Base-by-base conservation (phyloP, 2,888 invertebrate genomes). In the Drosophila prostipennis region DNA sequence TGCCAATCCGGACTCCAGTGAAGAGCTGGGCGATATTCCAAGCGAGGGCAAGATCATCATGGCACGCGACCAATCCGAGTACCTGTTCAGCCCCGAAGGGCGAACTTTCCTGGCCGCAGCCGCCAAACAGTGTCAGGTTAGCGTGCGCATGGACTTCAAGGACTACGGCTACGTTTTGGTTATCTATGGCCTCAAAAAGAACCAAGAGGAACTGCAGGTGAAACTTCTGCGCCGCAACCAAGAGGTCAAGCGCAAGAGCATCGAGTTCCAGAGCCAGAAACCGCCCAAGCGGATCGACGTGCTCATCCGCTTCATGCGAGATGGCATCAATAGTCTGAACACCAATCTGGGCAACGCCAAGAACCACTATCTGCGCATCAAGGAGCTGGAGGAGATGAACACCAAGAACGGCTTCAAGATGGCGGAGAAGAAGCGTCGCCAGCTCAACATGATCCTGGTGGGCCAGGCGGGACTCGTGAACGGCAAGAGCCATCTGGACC, bases 391-490 rank as follows among this genome's bases (percentile, higher is more conserved):
- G 76, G 92, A 90, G 32, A 90, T 91, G 68, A 93, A 93, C 63
- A 90, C 92, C 32, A 92, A 93, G 89, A 79, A 91, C 89, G 43
- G 91, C 77, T 85, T 56, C 54, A 92, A 91, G 52, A 78, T 91
- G 69, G 93, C 94, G 2, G 93, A 93, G 60, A 90, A 90, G 48
- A 91, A 92, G 79, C 87, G 93, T 3, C 93, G 91, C 57, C 92
- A 91, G 51, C 89, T 94, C 1, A 94, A 94, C 78, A 94, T 93
- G 92, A 92, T 94, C 36, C 90, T 94, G 6, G 88, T 94, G 6
- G 94, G 94, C 0, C 94, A 94, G 87, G 93, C 93, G 0, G 94
- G 94, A 0, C 92, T 94, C 23, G 91, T 91, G 4, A 92, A 93
- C 60, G 94, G 94, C 1, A 80, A 90, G 0, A 78, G 86, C 65